phyloP scores from a whole-genome alignment of 2,888 invertebrate species.

The Drosophila helvetica region DNA sequence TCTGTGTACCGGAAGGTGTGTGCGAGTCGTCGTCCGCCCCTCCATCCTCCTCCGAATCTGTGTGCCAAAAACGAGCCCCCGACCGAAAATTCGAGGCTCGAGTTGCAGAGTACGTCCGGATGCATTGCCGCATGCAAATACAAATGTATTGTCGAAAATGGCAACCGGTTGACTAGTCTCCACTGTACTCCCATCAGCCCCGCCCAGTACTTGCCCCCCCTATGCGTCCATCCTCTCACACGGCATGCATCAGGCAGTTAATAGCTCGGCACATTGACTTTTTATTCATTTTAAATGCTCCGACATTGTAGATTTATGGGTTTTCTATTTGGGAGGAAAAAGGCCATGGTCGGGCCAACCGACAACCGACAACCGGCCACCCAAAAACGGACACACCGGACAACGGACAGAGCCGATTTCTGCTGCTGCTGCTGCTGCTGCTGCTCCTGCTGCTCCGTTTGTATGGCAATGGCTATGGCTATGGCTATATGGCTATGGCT shows the following conservation, averaged over 20 bases:
- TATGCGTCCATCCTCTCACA: slow-evolving; percentile 16
- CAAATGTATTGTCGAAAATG: slow-evolving; percentile 79
- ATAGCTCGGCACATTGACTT: slow-evolving; percentile 81
- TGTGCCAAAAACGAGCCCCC: background rate
- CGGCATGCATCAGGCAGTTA: slow-evolving; percentile 76
- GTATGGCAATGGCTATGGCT: background rate
- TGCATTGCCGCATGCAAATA: slow-evolving; percentile 76
- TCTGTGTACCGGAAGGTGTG: slow-evolving; percentile 78
- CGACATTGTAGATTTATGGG: slow-evolving; percentile 77
- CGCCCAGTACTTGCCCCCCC: background rate
- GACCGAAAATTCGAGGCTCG: slow-evolving; percentile 22
- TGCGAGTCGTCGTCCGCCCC: slow-evolving; percentile 59
- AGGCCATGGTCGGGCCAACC: slow-evolving; percentile 49
- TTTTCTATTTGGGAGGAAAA: slow-evolving; percentile 70
- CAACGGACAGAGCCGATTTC: slow-evolving; percentile 6
- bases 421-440: background rate
- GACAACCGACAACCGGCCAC: too few relatives aligned
- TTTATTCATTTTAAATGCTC: slow-evolving; percentile 81
- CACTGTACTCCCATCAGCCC: background rate
- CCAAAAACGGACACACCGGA: slow-evolving; percentile 10
- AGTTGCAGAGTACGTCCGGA: slow-evolving; percentile 66
- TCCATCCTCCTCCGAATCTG: slow-evolving; percentile 20
- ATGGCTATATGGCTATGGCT: background rate
- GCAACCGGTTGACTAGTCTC: slow-evolving; percentile 70
- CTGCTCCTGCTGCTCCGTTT: background rate